These are phyloP conservation scores for Rhombomys opimus DNA, from an alignment of 2,113 vertebrate genomes.

Conservation along the genomic window DNA sequence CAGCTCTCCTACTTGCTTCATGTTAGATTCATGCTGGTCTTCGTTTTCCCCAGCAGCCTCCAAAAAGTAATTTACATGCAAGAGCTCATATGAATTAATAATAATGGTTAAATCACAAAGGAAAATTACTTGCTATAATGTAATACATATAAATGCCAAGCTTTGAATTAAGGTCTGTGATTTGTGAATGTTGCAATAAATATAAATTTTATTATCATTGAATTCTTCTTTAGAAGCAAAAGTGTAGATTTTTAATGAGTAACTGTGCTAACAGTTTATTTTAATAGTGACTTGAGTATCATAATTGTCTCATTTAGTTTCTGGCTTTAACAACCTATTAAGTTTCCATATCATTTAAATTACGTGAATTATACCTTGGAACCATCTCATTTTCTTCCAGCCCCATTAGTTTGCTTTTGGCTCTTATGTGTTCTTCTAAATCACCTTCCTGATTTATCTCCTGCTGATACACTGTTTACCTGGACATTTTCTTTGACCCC, in stretches of 20 bases:
- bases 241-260: neutral
- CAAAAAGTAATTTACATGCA: neutral
- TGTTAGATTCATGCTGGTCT: neutral
- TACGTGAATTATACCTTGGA: neutral
- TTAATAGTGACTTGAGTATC: neutral
- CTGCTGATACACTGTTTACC: neutral
- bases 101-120: neutral
- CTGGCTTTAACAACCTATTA: neutral
- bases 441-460: neutral
- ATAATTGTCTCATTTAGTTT: neutral
- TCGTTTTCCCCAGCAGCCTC: neutral
- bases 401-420: neutral
- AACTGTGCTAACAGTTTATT: neutral
- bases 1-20: neutral
- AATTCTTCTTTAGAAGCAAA: neutral
- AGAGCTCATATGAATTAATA: neutral
- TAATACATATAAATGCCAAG: neutral
- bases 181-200: slow-evolving; percentile 23
- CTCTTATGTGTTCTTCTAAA: neutral
- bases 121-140: neutral
- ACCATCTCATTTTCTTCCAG: neutral
- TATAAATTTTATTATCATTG: neutral
- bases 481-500: slow-evolving; percentile 17
- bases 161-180: neutral
- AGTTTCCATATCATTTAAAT: neutral